Percentiles rank a stretch among this genome's conserved stretches.
These are phyloP conservation scores for Pomatorhinus ruficollis DNA, from an alignment of 2,113 vertebrate species.

Conservation along the genomic window DNA sequence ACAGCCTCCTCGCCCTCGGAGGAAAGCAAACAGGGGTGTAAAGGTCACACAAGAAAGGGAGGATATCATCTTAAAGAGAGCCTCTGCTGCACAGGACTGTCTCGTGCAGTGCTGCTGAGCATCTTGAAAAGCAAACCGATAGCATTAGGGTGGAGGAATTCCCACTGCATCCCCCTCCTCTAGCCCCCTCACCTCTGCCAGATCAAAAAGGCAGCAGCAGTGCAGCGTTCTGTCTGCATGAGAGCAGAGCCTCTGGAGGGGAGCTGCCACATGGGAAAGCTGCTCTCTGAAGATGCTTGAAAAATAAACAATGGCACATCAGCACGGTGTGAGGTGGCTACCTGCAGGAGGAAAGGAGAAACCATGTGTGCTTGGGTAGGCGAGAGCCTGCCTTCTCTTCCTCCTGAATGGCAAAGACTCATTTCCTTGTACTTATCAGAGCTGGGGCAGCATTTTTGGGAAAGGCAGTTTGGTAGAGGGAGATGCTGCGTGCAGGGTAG, in stretches of 20 bases:
- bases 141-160: slow-evolving; percentile 27
- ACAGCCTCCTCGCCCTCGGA: not conserved
- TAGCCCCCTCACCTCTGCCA: slow-evolving; percentile 5
- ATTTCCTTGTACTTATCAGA: not conserved
- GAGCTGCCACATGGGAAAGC: not conserved
- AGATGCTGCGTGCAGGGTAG: not conserved
- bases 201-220: slow-evolving; percentile 42
- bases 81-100: not conserved
- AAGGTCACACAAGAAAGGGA: slow-evolving; percentile 1
- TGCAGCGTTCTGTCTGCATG: not conserved
- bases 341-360: not conserved
- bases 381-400: not conserved
- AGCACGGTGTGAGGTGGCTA: not conserved
- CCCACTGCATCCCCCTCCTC: slow-evolving; percentile 2
- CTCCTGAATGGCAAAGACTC: not conserved
- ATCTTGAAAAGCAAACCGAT: slow-evolving; percentile 24
- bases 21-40: not conserved
- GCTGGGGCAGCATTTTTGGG: not conserved
- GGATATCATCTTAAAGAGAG: slow-evolving; percentile 17
- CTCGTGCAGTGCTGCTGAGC: not conserved
- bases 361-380: not conserved
- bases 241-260: not conserved
- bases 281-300: slow-evolving; percentile 14
- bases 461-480: not conserved
- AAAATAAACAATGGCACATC: slow-evolving; percentile 19